A percentile compares a stretch with the other conserved stretches of the same genome.
phyloP scores from a whole-genome alignment of 2,797 vertebrate species.

The Acanthis flammea region DNA sequence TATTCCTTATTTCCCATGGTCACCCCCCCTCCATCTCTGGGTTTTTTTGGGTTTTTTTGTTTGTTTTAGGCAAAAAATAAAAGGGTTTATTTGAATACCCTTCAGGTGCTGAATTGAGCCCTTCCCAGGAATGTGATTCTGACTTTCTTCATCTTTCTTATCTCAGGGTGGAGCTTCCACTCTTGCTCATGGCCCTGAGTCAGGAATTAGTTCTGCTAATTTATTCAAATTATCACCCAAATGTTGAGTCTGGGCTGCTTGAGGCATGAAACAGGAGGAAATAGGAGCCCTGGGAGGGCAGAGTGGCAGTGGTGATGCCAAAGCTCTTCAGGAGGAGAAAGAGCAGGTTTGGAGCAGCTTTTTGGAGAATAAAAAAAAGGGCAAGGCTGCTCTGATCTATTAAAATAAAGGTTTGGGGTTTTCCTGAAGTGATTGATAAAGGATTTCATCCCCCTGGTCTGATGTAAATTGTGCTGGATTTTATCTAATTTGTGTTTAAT shows the following conservation, averaged over 20 bases:
- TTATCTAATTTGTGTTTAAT: rapidly evolving
- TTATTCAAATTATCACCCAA: not conserved
- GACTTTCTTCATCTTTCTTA: not conserved
- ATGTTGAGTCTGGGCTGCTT: not conserved
- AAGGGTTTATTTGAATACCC: rapidly evolving
- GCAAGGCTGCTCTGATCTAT: rapidly evolving
- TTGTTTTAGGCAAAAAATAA: not conserved
- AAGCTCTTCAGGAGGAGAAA: not conserved
- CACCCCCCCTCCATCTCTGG: rapidly evolving
- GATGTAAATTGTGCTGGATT: not conserved
- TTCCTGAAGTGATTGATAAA: not conserved
- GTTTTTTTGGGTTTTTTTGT: not conserved
- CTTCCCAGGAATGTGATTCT: rapidly evolving
- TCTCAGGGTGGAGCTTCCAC: not conserved
- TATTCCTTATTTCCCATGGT: not conserved
- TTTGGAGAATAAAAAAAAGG: too few species aligned
- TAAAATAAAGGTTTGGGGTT: not conserved
- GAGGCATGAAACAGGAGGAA: not conserved
- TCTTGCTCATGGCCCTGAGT: not conserved
- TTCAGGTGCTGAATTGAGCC: not conserved
- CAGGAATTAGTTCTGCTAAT: not conserved
- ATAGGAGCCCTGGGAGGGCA: not conserved
- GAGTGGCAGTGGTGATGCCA: rapidly evolving
- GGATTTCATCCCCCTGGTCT: rapidly evolving
- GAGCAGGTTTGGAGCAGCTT: not conserved